Evolutionary conservation across 2,797 vertebrate genomes (phyloP).

Genomic region (Pachyuromys duprasi): DNA sequence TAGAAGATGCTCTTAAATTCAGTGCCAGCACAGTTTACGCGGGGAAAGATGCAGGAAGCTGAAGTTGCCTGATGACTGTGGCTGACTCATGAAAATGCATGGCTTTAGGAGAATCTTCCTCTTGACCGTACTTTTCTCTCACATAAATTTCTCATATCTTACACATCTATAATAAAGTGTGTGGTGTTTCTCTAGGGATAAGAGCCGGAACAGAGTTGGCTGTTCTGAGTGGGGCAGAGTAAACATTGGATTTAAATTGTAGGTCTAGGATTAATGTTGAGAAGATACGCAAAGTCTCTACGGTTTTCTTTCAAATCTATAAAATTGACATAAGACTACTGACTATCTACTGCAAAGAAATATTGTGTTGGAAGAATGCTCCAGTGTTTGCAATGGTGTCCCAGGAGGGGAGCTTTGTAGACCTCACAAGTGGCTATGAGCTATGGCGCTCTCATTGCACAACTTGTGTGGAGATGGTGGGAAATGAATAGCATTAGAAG

Average conservation of each 20-base stretch:
- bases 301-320: slow-evolving; percentile 69
- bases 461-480: slow-evolving; percentile 39
- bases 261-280: slow-evolving; percentile 74
- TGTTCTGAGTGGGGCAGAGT: slow-evolving; percentile 19
- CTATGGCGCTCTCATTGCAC: slow-evolving; percentile 30
- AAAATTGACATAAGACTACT: slow-evolving; percentile 69
- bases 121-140: slow-evolving; percentile 30
- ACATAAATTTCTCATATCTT: slow-evolving; percentile 19
- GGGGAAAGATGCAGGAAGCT: not conserved
- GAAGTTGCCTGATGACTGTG: not conserved
- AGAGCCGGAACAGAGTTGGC: not conserved
- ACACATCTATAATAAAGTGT: slow-evolving; percentile 13
- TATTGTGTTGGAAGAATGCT: slow-evolving; percentile 50
- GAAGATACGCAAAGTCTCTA: slow-evolving; percentile 53
- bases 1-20: not conserved
- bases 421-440: slow-evolving; percentile 65
- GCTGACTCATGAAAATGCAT: slow-evolving; percentile 48
- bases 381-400: slow-evolving; percentile 48
- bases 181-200: slow-evolving; percentile 26
- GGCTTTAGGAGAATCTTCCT: slow-evolving; percentile 43
- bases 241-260: slow-evolving; percentile 67
- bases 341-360: slow-evolving; percentile 52
- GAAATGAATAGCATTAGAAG: slow-evolving; percentile 46
- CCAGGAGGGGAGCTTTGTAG: slow-evolving; percentile 28
- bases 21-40: not conserved